Percentiles rank a stretch among this genome's conserved stretches.
phyloP scores from a whole-genome alignment of 2,797 vertebrate genomes.

The Picus viridis region DNA sequence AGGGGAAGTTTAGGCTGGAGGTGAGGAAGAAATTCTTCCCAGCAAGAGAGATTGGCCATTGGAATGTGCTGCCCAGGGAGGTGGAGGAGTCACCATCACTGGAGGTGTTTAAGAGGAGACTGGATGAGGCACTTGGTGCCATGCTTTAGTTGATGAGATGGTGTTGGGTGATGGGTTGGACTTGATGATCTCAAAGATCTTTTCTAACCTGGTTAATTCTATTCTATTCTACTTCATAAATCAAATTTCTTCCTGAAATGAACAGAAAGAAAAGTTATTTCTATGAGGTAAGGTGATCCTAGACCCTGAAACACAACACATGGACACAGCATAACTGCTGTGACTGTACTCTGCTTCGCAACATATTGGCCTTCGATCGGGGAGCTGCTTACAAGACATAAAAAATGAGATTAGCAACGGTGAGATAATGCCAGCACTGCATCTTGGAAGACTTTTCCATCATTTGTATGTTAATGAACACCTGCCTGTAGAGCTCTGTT shows the following conservation, averaged over 20 bases:
- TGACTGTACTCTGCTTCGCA: neutral
- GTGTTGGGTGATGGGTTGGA: too few relatives aligned
- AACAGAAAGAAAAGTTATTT: neutral
- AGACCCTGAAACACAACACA: neutral
- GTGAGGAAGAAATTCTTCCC: too few relatives aligned
- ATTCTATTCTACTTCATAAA: neutral
- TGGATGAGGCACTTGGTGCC: too few relatives aligned
- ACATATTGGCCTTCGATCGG: neutral
- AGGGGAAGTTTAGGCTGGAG: too few relatives aligned
- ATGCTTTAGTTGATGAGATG: too few relatives aligned
- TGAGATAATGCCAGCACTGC: neutral
- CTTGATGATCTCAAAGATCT: too few relatives aligned
- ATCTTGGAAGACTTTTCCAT: neutral
- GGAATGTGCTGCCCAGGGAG: too few relatives aligned
- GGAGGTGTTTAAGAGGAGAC: too few relatives aligned
- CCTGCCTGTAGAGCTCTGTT: slow-evolving; percentile 9
- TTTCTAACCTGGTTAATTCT: too few relatives aligned
- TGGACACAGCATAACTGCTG: neutral
- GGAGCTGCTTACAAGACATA: neutral
- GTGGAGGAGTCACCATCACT: too few relatives aligned
- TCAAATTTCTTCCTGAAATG: neutral
- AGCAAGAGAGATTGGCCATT: too few relatives aligned
- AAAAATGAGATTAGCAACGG: slow-evolving; percentile 10
- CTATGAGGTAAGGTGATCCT: neutral
- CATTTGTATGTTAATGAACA: slow-evolving; percentile 30